Evolutionary conservation across 2,888 invertebrate genomes (phyloP).

Genomic region (Polyommatus iphigenia): DNA sequence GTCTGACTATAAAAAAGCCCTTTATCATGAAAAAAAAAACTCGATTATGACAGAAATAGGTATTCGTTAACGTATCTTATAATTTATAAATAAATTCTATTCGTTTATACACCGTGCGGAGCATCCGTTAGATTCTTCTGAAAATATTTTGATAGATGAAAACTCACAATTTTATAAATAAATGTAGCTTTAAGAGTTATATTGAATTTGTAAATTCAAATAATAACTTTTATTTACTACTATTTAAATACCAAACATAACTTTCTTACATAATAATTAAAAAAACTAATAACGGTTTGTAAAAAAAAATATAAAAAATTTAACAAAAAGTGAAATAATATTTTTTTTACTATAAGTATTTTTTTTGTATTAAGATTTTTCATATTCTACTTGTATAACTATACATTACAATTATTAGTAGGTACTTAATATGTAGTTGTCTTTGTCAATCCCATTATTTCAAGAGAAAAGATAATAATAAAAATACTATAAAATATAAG

Average conservation of each 20-base stretch:
- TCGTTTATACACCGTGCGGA: background rate
- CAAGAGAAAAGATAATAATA: background rate
- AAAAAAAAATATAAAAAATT: too few relatives aligned
- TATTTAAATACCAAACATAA: too few relatives aligned
- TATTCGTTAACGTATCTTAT: background rate
- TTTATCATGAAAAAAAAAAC: background rate
- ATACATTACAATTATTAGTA: too few relatives aligned
- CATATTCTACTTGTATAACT: background rate
- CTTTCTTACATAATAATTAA: too few relatives aligned
- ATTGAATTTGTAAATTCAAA: background rate
- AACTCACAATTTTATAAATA: conserved; percentile 11
- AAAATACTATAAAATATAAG: conserved; percentile 2
- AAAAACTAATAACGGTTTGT: too few relatives aligned
- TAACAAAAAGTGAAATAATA: too few relatives aligned
- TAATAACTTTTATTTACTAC: background rate
- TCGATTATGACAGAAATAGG: background rate
- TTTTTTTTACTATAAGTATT: too few relatives aligned
- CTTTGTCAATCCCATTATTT: background rate
- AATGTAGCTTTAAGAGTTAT: background rate
- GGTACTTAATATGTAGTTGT: too few relatives aligned
- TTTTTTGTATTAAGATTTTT: background rate
- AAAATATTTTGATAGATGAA: conserved; percentile 19
- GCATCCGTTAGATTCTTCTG: conserved; percentile 8
- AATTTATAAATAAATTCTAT: background rate
- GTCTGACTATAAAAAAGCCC: background rate